Percentiles rank a stretch among this genome's conserved stretches.
Conservation (phyloP, 1,140 invertebrate genomes). For the Ips typographus region DNA sequence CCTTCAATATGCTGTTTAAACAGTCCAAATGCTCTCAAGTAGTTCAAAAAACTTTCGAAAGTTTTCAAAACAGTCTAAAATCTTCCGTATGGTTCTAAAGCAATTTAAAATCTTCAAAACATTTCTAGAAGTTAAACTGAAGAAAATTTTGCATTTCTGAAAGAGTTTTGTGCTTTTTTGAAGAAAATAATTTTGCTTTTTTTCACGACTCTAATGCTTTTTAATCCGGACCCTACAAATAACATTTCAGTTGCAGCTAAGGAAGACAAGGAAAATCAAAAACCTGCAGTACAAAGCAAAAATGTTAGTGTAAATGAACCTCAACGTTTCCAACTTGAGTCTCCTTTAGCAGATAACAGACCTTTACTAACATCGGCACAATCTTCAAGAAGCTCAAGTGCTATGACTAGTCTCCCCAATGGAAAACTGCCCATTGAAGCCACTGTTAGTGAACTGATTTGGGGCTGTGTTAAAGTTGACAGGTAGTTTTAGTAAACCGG, state of each 20-base stretch:
- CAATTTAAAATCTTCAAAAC: too few species aligned
- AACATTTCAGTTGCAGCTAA: neutral
- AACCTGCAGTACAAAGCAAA: neutral
- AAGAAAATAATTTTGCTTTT: too few species aligned
- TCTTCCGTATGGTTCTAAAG: too few species aligned
- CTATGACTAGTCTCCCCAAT: constrained; percentile 44
- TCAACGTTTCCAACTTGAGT: neutral
- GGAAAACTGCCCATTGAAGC: constrained; percentile 55
- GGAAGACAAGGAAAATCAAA: constrained; percentile 27
- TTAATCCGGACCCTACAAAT: too few species aligned
- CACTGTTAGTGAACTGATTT: constrained; percentile 55
- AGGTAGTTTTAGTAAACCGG: constrained; percentile 36
- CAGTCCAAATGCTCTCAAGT: too few species aligned
- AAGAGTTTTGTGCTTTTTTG: too few species aligned
- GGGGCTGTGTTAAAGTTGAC: constrained; percentile 56
- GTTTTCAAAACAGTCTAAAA: too few species aligned
- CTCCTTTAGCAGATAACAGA: neutral
- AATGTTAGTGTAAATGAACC: neutral
- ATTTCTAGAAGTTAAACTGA: too few species aligned
- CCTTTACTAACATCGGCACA: constrained; percentile 20
- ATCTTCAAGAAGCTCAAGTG: constrained; percentile 39
- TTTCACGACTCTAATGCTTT: too few species aligned
- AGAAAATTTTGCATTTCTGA: too few species aligned
- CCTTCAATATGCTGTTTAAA: too few species aligned
- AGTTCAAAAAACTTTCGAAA: too few species aligned